Percentiles rank a stretch among this genome's conserved stretches.
Conservation (phyloP, 2,797 vertebrate species). For the Limnodromus scolopaceus region DNA sequence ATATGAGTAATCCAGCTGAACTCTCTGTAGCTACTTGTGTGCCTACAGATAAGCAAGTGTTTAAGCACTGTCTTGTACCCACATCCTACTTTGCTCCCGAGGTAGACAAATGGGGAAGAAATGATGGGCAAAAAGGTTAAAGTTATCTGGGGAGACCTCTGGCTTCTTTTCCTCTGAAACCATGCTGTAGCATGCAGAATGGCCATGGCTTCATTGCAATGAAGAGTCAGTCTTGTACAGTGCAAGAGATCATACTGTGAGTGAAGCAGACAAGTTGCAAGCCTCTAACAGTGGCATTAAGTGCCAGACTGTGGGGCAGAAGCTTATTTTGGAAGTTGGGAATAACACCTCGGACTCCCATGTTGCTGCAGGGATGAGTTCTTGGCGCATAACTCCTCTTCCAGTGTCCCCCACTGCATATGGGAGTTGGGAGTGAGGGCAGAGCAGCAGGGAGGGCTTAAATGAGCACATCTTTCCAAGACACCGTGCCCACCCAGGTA, state of each 20-base stretch:
- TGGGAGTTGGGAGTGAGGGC: not conserved
- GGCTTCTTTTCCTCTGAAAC: not conserved
- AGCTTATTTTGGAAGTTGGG: not conserved
- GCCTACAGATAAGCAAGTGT: not conserved
- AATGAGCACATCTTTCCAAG: not conserved
- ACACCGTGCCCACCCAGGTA: not conserved
- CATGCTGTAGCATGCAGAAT: not conserved
- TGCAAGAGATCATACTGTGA: not conserved
- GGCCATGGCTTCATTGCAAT: fast-evolving
- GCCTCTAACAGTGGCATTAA: not conserved
- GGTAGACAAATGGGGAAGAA: not conserved
- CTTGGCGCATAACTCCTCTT: fast-evolving
- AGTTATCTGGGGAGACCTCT: not conserved
- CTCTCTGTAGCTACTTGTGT: not conserved
- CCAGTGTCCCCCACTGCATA: not conserved
- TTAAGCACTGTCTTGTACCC: not conserved
- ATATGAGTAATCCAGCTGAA: conserved; percentile 54
- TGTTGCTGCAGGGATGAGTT: not conserved
- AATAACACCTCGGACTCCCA: not conserved
- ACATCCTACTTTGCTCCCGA: not conserved
- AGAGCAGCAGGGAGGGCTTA: conserved; percentile 6
- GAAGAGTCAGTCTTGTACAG: not conserved
- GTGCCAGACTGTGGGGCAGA: not conserved
- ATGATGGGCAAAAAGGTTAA: not conserved
- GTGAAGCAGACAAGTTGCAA: not conserved